Base-by-base conservation (phyloP, 2,113 vertebrate species). In the Albula glossodonta region DNA sequence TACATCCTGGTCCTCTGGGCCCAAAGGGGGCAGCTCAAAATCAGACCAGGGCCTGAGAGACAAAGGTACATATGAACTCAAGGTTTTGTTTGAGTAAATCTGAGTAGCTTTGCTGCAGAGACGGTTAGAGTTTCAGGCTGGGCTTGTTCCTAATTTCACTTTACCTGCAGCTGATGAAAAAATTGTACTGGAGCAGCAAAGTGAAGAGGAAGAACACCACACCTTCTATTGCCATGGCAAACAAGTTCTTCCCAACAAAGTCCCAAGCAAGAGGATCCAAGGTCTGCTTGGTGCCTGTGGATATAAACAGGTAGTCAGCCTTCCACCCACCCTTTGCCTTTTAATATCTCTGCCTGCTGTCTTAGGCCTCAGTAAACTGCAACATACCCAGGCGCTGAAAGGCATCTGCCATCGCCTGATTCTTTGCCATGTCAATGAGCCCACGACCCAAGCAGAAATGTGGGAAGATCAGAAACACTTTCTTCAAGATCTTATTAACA, bases 391-490 rank as follows among this genome's bases (percentile, higher is more conserved):
- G 92, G 84, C 94, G 94, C 90, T 95, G 90, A 11, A 95, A 94
- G 31, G 93, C 93, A 0, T 96, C 94, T 2, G 90, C 89, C 93
- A 96, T 94, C 49, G 95, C 95, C 90, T 96, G 96, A 91, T 95
- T 96, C 88, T 96, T 96, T 53, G 95, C 95, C 95, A 96, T 95
- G 90, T 96, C 96, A 9, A 96, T 96, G 86, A 96, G 95, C 51
- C 96, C 95, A 85, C 96, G 92, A 85, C 96, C 96, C 89, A 96
- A 88, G 85, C 95, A 96, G 94, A 96, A 96, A 85, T 96, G 96
- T 80, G 96, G 96, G 86, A 96, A 96, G 84, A 96, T 95, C 87
- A 96, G 91, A 84, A 96, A 96, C 80, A 96, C 92, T 60, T 95
- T 95, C 90, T 96, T 96, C 83, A 96, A 86, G 89, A 96, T 92